phyloP scores from a whole-genome alignment of 2,888 invertebrate genomes.

The Orchestes rusci region DNA sequence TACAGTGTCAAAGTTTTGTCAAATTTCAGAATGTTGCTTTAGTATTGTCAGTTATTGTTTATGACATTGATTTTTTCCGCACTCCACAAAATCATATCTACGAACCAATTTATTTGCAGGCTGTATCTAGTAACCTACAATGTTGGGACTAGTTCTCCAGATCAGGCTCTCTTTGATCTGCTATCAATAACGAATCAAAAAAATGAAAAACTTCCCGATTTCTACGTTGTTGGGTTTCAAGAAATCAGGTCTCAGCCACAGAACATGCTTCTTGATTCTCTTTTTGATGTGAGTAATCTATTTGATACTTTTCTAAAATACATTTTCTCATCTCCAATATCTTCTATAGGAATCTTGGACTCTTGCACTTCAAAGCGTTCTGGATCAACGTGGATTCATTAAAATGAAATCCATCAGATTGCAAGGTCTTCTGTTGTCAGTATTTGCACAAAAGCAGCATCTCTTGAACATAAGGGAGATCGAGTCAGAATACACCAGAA shows the following conservation, averaged over 20 bases:
- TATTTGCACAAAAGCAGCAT: constrained; percentile 74
- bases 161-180: constrained; percentile 61
- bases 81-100: no score
- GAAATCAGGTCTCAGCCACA: constrained; percentile 86
- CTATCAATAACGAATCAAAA: constrained; percentile 52
- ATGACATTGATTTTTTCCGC: no score
- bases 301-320: background rate
- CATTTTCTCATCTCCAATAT: background rate
- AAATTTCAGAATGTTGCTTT: no score
- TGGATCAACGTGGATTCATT: constrained; percentile 64
- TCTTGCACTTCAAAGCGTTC: constrained; percentile 59
- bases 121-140: constrained; percentile 86
- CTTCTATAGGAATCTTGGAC: constrained; percentile 68
- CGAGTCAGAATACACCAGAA: constrained; percentile 80
- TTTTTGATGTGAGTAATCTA: constrained; percentile 51
- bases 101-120: constrained; percentile 47
- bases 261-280: constrained; percentile 70
- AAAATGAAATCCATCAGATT: constrained; percentile 73
- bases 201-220: constrained; percentile 66
- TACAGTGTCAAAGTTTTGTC: no score
- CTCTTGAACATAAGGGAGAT: constrained; percentile 75
- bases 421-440: constrained; percentile 73
- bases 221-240: constrained; percentile 79
- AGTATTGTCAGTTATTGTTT: no score
- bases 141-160: constrained; percentile 75